A percentile compares a stretch with the other conserved stretches of the same genome.
Evolutionary conservation across 2,797 vertebrate genomes (phyloP).

Genomic region (Babyrousa celebensis): DNA sequence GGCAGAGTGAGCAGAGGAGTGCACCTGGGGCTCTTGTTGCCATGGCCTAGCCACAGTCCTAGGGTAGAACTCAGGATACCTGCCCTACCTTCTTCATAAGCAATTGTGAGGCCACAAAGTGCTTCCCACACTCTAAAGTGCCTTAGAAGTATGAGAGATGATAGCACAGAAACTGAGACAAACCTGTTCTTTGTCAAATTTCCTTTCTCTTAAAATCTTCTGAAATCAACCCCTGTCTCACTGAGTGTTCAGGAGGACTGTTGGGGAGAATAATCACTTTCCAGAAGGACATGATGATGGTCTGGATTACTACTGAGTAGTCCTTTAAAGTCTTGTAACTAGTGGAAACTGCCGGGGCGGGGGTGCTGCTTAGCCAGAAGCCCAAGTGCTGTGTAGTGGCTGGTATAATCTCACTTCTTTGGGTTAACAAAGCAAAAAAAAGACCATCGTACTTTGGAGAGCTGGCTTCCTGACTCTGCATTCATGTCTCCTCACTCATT

Average conservation of each 20-base stretch:
- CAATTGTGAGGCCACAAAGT: background rate
- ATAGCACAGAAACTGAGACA: background rate
- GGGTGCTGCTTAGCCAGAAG: background rate
- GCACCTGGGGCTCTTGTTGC: background rate
- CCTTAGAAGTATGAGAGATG: conserved; percentile 31
- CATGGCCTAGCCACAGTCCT: background rate
- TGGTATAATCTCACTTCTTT: background rate
- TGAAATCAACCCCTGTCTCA: conserved; percentile 8
- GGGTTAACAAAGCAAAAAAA: background rate
- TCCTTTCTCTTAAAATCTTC: conserved; percentile 45
- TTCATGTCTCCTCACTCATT: background rate
- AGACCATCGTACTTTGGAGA: background rate
- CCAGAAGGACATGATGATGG: background rate
- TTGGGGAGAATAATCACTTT: background rate
- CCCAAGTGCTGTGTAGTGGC: background rate
- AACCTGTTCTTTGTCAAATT: background rate
- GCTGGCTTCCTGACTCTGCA: background rate
- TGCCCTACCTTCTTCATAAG: background rate
- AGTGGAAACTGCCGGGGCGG: background rate
- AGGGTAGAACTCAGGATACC: background rate
- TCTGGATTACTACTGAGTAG: background rate
- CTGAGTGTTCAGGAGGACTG: background rate
- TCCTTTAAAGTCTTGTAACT: background rate
- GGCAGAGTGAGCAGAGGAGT: background rate
- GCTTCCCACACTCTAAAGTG: background rate